Evolutionary conservation across 1,140 invertebrate species (phyloP), one percentile per base, ranked within the genome.

Genomic region (Drosophila funebris): DNA sequence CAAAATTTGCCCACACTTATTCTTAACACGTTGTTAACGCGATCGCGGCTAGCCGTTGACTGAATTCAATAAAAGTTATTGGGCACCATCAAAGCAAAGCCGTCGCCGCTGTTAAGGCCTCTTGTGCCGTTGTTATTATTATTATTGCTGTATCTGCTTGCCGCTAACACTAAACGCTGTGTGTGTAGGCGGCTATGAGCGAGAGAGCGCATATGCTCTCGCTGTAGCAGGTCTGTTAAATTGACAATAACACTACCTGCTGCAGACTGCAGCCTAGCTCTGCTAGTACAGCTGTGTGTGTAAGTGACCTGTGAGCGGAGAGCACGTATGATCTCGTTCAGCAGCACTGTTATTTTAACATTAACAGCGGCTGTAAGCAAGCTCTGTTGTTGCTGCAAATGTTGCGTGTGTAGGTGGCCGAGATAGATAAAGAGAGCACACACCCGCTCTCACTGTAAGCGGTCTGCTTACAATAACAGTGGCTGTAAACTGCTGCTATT

Each of bases 41-140:
- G 83, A 83, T 78, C 83, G 83, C 83, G 83, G 68, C 33, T 68
- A 57, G 57, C 53, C 71, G 72, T 60, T 64, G 78, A 87, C 75
- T 87, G 78, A 89, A 78, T 76, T 82, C 60, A 58, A 70, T 67
- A 83, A 88, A 79, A 76, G 74, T 73, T 60, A 63, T 68, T 67
- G 57, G 64, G 36, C 33, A 76, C 78, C 72, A 79, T 41, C 66
- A 83, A 88, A 83, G 58, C 70, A 71, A 78, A 56, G 78, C 60
- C 46, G 43, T 50, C 58, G 63, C 50, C 70, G 73, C 39, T 66
- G 69, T 62, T 61, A 57, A 54, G 41, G 36, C 14, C 36, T 41
- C 46, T 46, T 27, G 14, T 60, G 53, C 31, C 66, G 68, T 52
- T 67, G 37, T 62, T 20, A 62, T 57, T 57, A 41, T 41, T 27